Percentiles rank a stretch among this genome's conserved stretches.
Evolutionary conservation across 2,113 vertebrate species (phyloP).

Genomic region (Verasper variegatus): DNA sequence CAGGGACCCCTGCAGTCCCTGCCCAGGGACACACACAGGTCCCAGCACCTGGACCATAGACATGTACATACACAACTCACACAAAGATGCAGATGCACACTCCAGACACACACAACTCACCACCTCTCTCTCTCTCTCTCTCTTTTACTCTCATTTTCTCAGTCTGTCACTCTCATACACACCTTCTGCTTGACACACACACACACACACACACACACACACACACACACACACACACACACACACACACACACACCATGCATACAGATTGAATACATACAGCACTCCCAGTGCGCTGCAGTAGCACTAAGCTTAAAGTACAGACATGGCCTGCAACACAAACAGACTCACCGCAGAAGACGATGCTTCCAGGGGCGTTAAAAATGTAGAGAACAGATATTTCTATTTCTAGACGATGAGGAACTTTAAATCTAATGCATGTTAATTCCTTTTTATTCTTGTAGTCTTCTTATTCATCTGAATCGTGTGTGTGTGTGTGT

Average conservation of each 20-base stretch:
- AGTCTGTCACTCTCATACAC: conserved; percentile 39
- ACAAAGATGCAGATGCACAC: conserved; percentile 46
- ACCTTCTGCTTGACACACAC: conserved; percentile 18
- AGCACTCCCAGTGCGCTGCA: conserved; percentile 60
- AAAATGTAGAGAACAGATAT: background rate
- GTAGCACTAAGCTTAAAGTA: conserved; percentile 59
- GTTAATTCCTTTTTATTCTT: background rate
- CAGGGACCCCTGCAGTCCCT: conserved; percentile 73
- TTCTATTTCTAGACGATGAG: background rate
- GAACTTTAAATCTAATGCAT: background rate
- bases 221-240: conserved; percentile 31
- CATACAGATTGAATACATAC: conserved; percentile 70
- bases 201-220: conserved; percentile 14
- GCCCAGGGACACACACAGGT: conserved; percentile 72
- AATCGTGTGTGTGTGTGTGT: too few species aligned
- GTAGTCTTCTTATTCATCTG: background rate
- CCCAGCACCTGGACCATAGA: conserved; percentile 72
- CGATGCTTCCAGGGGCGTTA: conserved; percentile 15
- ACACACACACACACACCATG: conserved; percentile 39
- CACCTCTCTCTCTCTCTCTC: conserved; percentile 24
- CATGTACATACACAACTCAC: conserved; percentile 16
- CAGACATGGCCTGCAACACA: conserved; percentile 50
- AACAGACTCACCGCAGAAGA: conserved; percentile 40
- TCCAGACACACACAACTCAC: conserved; percentile 47
- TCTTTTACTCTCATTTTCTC: conserved; percentile 37